Conservation (phyloP, 2,797 vertebrate genomes). For the Poecilia wingei region DNA sequence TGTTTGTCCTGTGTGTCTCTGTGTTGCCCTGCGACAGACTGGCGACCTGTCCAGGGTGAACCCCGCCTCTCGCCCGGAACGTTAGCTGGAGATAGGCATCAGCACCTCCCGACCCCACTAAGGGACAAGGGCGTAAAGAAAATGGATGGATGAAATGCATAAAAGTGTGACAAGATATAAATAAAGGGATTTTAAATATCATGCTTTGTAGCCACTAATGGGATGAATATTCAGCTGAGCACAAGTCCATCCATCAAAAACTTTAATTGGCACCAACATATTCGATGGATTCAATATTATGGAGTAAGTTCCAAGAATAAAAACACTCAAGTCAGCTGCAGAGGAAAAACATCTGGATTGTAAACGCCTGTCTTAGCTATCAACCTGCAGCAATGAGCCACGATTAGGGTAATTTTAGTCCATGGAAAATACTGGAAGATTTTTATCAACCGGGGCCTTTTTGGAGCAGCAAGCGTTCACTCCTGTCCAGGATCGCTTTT, state of each 20-base stretch:
- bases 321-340: not conserved
- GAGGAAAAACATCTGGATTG: conserved; percentile 2
- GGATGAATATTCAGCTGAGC: not conserved
- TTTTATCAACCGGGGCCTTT: conserved; percentile 1
- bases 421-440: not conserved
- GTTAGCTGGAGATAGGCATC: too few relatives aligned
- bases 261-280: not conserved
- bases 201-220: not conserved
- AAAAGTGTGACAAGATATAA: not conserved
- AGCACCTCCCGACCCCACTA: too few relatives aligned
- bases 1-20: too few relatives aligned
- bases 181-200: not conserved
- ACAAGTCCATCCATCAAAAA: not conserved
- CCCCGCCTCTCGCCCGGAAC: too few relatives aligned
- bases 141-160: not conserved
- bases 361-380: not conserved
- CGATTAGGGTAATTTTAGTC: not conserved
- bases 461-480: not conserved
- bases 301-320: not conserved
- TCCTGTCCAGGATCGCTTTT: not conserved
- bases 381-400: conserved; percentile 4
- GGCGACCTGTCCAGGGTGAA: too few relatives aligned
- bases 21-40: too few relatives aligned
- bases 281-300: not conserved
- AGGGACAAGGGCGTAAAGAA: too few relatives aligned